Evolutionary conservation across 2,888 invertebrate species (phyloP), one percentile per base, ranked within the genome.

Genomic region (Drosophila vallismaia): DNA sequence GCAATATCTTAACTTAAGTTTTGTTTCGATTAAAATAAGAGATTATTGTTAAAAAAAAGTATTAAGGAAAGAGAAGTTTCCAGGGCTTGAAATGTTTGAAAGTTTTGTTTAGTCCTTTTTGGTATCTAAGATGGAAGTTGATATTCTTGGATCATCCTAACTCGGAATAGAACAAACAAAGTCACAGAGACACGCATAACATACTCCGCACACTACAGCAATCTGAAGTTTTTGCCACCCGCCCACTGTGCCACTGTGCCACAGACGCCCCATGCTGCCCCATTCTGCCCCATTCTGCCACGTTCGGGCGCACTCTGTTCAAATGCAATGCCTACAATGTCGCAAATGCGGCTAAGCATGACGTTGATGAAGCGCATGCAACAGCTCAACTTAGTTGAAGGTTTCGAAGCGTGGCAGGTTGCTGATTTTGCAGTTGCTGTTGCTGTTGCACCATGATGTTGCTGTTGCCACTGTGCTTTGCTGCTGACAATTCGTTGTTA

Each of bases 311-410:
- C 51, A 46, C 68, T 68, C 64, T 66, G 69, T 51, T 53, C 70
- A 68, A 58, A 73, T 84, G 46, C 54, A 71, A 26, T 67, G 88
- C 79, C 80, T 77, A 88, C 74, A 76, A 71, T 71, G 77, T 88
- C 69, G 77, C 79, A 71, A 79, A 84, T 86, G 81, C 81, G 70
- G 76, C 79, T 81, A 83, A 77, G 81, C 86, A 70, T 84, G 85
- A 86, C 82, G 87, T 76, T 88, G 87, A 88, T 74, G 85, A 74
- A 84, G 77, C 75, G 75, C 76, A 72, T 79, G 85, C 87, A 86
- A 86, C 82, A 85, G 79, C 84, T 86, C 79, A 88, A 86, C 86
- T 71, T 60, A 74, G 51, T 48, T 54, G 64, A 44, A 53, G 64
- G 71, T 55, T 44, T 42, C 62, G 50, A 46, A 45, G 55, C 79